A percentile compares a stretch with the other conserved stretches of the same genome.
phyloP scores from a whole-genome alignment of 2,888 invertebrate species.

The Thalpophila matura region DNA sequence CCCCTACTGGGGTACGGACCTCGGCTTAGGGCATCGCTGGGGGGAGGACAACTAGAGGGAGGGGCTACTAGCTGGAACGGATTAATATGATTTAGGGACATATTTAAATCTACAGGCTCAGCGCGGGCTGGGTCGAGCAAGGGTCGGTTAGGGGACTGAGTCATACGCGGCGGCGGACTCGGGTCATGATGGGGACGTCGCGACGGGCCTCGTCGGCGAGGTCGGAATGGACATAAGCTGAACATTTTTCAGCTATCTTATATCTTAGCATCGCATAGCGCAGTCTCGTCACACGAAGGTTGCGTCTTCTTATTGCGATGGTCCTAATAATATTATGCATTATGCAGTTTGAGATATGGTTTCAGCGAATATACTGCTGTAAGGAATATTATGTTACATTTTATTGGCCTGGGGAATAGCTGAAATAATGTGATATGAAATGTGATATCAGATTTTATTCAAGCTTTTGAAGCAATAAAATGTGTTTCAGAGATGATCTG shows the following conservation, averaged over 20 bases:
- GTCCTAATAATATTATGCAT: conserved; percentile 25
- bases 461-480: conserved; percentile 18
- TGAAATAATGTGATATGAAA: neutral
- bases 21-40: too few species aligned
- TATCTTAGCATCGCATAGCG: neutral
- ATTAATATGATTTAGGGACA: too few species aligned
- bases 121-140: too few species aligned
- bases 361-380: conserved; percentile 7
- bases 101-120: too few species aligned
- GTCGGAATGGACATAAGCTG: neutral
- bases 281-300: neutral
- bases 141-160: neutral
- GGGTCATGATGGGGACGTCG: too few species aligned
- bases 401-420: conserved; percentile 34
- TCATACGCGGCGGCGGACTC: too few species aligned
- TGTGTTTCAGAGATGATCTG: conserved; percentile 6
- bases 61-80: too few species aligned
- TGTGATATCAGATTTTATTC: conserved; percentile 8
- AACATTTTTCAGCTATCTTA: neutral
- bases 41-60: too few species aligned
- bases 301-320: conserved; percentile 14
- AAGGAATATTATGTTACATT: conserved; percentile 6
- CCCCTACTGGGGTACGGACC: too few species aligned
- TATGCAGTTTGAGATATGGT: conserved; percentile 32
- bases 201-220: too few species aligned